Evolutionary conservation across 2,113 vertebrate species (phyloP).

Genomic region (Ellobius talpinus): DNA sequence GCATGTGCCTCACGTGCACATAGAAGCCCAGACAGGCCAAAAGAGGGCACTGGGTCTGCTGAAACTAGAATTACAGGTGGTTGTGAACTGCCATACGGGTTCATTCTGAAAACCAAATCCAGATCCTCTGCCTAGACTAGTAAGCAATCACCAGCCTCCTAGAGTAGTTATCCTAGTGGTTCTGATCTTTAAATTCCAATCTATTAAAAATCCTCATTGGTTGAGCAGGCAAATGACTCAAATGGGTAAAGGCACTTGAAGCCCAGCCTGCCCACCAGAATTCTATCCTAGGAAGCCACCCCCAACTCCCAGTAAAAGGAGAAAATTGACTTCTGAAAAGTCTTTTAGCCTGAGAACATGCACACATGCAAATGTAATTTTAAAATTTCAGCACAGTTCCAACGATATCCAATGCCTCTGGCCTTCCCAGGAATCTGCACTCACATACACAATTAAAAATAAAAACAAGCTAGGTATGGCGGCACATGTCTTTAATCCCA

Average conservation of each 20-base stretch:
- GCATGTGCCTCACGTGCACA: not conserved
- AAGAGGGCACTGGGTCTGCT: not conserved
- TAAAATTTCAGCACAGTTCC: not conserved
- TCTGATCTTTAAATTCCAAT: not conserved
- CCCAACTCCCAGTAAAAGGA: not conserved
- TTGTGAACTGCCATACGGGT: not conserved
- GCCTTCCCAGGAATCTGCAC: not conserved
- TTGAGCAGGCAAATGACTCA: not conserved
- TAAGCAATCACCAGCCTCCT: not conserved
- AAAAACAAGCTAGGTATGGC: not conserved
- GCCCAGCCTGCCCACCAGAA: not conserved
- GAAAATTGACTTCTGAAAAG: not conserved
- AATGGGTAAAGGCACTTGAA: not conserved
- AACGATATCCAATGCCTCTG: not conserved
- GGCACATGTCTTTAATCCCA: not conserved
- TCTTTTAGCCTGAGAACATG: not conserved
- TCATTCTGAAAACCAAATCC: not conserved
- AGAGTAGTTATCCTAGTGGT: not conserved
- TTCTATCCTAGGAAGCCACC: not conserved
- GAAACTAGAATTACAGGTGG: not conserved
- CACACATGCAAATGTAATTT: not conserved
- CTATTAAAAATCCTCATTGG: not conserved
- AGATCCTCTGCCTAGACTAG: not conserved
- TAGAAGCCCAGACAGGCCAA: not conserved
- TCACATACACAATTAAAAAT: not conserved